phyloP scores from a whole-genome alignment of 2,113 vertebrate genomes.

The Clarias batrachus region DNA sequence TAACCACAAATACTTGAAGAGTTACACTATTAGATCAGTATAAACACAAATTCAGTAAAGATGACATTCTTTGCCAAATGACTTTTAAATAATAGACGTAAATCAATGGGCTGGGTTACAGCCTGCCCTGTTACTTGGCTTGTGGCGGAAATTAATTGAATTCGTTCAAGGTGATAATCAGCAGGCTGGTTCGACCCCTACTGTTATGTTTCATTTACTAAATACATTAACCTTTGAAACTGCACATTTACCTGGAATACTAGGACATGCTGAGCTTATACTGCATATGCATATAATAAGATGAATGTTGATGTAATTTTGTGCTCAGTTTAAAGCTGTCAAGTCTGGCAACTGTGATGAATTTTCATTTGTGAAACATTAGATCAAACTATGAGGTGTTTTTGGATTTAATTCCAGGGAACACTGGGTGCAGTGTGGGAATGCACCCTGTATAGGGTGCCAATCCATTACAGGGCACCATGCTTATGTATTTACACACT shows the following conservation, averaged over 20 bases:
- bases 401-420: background rate
- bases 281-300: conserved; percentile 2
- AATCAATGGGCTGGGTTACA: background rate
- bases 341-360: background rate
- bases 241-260: conserved; percentile 47
- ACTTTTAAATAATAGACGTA: background rate
- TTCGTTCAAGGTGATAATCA: conserved; percentile 37
- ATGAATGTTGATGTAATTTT: background rate
- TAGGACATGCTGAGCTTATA: background rate
- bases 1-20: background rate
- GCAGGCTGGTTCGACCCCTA: conserved; percentile 37
- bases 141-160: conserved; percentile 9
- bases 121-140: background rate
- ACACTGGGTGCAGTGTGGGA: background rate
- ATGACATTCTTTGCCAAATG: background rate
- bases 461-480: background rate
- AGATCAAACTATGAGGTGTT: background rate
- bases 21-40: background rate
- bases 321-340: background rate
- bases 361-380: background rate
- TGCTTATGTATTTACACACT: background rate
- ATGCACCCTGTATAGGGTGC: background rate
- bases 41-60: background rate
- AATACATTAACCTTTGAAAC: conserved; percentile 22
- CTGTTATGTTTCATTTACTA: conserved; percentile 13